Evolutionary conservation across 2,113 vertebrate genomes (phyloP).

Genomic region (Chionomys nivalis): DNA sequence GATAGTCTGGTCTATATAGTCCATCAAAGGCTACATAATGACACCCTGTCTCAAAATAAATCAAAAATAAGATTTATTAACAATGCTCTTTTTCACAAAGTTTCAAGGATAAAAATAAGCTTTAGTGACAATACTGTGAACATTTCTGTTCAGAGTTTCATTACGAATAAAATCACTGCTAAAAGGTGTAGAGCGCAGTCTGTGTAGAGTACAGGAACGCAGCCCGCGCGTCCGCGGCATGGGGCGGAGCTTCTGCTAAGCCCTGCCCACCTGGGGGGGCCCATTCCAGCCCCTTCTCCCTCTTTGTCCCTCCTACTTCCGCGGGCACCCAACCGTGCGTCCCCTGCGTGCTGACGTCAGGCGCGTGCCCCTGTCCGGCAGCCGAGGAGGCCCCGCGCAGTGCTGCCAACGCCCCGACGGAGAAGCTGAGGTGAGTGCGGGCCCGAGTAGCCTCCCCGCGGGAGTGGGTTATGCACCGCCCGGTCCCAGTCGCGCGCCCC

Average conservation of each 20-base stretch:
- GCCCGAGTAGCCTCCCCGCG: slow-evolving; percentile 55
- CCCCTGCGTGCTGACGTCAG: slow-evolving; percentile 77
- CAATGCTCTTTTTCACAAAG: neutral
- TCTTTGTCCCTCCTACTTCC: slow-evolving; percentile 65
- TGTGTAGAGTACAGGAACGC: fast-evolving
- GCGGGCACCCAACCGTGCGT: slow-evolving; percentile 63
- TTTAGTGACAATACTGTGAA: neutral
- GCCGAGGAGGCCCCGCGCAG: slow-evolving; percentile 80
- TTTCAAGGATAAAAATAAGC: neutral
- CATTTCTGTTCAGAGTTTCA: neutral
- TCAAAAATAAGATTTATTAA: neutral
- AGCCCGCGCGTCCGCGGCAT: fast-evolving
- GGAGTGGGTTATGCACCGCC: fast-evolving
- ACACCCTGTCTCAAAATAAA: neutral
- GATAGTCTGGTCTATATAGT: neutral
- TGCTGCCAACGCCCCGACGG: slow-evolving; percentile 82
- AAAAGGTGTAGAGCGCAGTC: fast-evolving
- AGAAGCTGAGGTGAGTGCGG: slow-evolving; percentile 82
- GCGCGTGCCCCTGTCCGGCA: slow-evolving; percentile 79
- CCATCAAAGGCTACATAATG: neutral
- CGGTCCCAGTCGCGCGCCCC: neutral
- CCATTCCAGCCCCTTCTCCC: neutral
- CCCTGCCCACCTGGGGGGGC: neutral
- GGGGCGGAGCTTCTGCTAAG: fast-evolving
- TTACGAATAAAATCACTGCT: neutral